Evolutionary conservation across 2,888 invertebrate species (phyloP).

Genomic region (Papilio elwesi): DNA sequence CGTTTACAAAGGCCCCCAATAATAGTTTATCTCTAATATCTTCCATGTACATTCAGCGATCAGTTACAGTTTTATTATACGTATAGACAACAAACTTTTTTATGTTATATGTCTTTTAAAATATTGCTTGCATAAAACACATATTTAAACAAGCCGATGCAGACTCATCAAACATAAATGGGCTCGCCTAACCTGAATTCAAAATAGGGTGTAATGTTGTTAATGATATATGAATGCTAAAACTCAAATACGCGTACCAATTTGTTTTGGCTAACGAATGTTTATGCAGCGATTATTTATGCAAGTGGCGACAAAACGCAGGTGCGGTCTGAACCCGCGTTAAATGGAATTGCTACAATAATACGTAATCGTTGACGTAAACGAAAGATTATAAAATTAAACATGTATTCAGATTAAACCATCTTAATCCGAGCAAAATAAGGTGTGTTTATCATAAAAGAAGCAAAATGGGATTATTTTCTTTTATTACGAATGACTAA

Average conservation of each 20-base stretch:
- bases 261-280: conserved; percentile 38
- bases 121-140: not conserved
- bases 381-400: conserved; percentile 2
- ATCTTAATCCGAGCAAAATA: no score
- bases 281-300: conserved; percentile 33
- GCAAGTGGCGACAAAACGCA: conserved; percentile 19
- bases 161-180: not conserved
- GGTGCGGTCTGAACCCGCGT: conserved; percentile 12
- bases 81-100: no score
- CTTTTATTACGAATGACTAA: no score
- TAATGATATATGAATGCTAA: conserved; percentile 30
- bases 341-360: conserved; percentile 11
- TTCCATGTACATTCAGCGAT: no score
- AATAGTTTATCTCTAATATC: no score
- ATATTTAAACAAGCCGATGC: not conserved
- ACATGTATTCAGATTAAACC: not conserved
- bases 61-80: no score
- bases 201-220: conserved; percentile 16
- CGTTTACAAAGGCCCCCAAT: no score
- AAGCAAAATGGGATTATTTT: no score
- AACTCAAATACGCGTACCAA: conserved; percentile 26
- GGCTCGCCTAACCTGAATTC: conserved; percentile 1
- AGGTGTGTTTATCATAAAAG: no score
- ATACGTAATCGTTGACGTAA: conserved; percentile 12
- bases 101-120: no score